Evolutionary conservation across 2,797 vertebrate genomes (phyloP).

Genomic region (Falco biarmicus): DNA sequence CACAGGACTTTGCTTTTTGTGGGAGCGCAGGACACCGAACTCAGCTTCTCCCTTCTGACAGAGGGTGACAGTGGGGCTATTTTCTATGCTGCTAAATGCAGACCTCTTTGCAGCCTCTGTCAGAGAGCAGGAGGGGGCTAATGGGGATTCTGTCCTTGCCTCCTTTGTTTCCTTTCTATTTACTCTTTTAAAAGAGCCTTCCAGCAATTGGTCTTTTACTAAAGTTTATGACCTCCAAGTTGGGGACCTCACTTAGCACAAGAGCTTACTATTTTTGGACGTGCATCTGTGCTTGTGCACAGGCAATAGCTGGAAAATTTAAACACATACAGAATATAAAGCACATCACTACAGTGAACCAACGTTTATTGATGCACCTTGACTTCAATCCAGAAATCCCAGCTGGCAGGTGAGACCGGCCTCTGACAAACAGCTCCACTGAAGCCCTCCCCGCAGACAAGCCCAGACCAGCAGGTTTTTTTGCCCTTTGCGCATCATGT

Average conservation of each 20-base stretch:
- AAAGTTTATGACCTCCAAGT: slow-evolving; percentile 51
- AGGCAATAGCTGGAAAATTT: slow-evolving; percentile 1
- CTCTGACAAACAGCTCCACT: not conserved
- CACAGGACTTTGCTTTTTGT: not conserved
- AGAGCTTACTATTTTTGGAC: slow-evolving; percentile 24
- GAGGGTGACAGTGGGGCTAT: not conserved
- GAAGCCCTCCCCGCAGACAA: not conserved
- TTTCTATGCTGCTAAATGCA: not conserved
- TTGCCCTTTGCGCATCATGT: not conserved
- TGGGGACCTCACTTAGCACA: slow-evolving; percentile 27
- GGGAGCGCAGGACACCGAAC: not conserved
- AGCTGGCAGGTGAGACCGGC: not conserved
- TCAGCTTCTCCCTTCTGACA: not conserved
- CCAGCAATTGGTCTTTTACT: slow-evolving; percentile 36
- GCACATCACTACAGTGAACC: not conserved
- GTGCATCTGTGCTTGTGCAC: not conserved
- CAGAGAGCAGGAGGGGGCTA: slow-evolving; percentile 31
- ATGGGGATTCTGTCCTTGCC: slow-evolving; percentile 20
- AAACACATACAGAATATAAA: not conserved
- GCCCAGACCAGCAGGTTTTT: not conserved
- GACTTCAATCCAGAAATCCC: not conserved
- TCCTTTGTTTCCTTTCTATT: slow-evolving; percentile 49
- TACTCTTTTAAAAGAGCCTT: slow-evolving; percentile 18
- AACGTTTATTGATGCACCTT: not conserved
- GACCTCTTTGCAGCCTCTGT: slow-evolving; percentile 30